Evolutionary conservation across 2,113 vertebrate genomes (phyloP), one percentile per base, ranked within the genome.

Genomic region (Acrocephalus arundinaceus): DNA sequence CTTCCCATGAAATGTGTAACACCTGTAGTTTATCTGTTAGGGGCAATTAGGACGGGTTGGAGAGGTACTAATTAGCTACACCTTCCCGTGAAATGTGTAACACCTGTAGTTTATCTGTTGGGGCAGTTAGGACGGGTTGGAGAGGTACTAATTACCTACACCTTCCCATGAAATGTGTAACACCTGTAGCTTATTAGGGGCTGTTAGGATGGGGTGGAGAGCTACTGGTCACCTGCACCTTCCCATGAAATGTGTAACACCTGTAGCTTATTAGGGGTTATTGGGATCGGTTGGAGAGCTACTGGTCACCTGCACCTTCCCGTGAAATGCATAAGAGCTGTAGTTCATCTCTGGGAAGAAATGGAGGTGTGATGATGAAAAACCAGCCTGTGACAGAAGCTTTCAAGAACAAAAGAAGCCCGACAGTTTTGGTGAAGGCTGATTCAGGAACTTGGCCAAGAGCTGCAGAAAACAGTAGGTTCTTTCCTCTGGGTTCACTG

Each of bases 291-390:
- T 91, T 67, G 43, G 43, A 43, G 43, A 43, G 43, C 11, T 43
- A 43, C 6, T 15, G 43, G 16, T 43, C 43, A 43, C 14, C 43
- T 43, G 16, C 43, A 43, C 43, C 43, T 45, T 45, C 73, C 76
- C 76, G 41, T 87, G 71, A 88, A 94, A 46, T 37, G 21, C 45
- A 1, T n/a, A 55, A 66, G 62, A 91, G 71, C 67, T 76, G 78
- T 58, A 72, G 46, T 84, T 93, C 82, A 31, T 87, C 67, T 93
- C 51, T 74, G 89, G 62, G 68, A 92, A 37, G 87, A 94, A 86
- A 73, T 55, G 68, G 89, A 91, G 65, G 54, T 76, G 65, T 57
- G 28, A 27, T 63, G 80, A 57, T 81, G 70, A 71, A 80, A 93
- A 88, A 68, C 58, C 57, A 95, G 81, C 70, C 43, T 67, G 65